Evolutionary conservation across 2,888 invertebrate genomes (phyloP), one percentile per base, ranked within the genome.

Genomic region (Epinotia brunnichana): DNA sequence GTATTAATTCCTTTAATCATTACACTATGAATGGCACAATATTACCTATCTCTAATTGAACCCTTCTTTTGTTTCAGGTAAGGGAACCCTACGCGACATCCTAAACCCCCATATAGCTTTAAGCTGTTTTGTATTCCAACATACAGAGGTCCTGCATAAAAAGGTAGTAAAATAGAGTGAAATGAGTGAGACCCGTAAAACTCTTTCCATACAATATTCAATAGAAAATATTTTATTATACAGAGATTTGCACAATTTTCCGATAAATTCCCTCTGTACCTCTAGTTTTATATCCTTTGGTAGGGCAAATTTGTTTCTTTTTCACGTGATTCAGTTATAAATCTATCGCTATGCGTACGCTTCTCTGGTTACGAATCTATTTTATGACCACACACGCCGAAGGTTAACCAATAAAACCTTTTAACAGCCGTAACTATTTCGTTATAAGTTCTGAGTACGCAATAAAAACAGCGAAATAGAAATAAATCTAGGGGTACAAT

Each of bases 351-450:
- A 88, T 87, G 89, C 87, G 89, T 90, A 89, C 89, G 88, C 87
- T 89, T 85, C 90, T 91, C 90, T 88, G 88, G 90, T 90, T 89
- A 87, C 88, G 92, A 91, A 93, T 91, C 89, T 88, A 91, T 93
- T 93, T 93, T 92, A 93, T 90, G 88, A 87, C 89, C 89, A 86
- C 90, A 88, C 87, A 90, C 88, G 87, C 88, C 90, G 88, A 93
- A 93, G 91, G 92, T 91, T 91, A 91, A 91, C 93, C 91, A 91
- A 92, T 93, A 93, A 93, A 93, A 93, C 90, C 92, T 91, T 91
- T 92, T 92, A 92, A 92, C 92, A 92, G 90, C 89, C 91, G 90
- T 91, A 90, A 91, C 91, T 92, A 92, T 92, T 92, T 92, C 90
- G 89, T 92, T 92, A 91, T 91, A 90, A 91, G 92, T 92, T 91